Percentiles rank a stretch among this genome's conserved stretches.
Evolutionary conservation across 2,113 vertebrate genomes (phyloP).

Genomic region (Rhynchopsitta pachyrhyncha): DNA sequence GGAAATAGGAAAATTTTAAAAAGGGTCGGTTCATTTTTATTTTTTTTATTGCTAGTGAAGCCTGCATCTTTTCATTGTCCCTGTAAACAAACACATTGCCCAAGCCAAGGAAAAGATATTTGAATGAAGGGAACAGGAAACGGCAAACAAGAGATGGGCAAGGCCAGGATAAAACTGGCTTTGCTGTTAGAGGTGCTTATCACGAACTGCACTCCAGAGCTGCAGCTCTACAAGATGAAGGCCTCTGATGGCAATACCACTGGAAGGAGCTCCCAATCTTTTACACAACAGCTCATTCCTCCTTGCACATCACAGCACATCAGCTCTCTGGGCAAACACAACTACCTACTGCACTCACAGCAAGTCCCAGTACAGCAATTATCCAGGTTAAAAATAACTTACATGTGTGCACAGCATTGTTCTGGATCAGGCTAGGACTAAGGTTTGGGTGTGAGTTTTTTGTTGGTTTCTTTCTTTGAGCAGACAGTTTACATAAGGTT

Average conservation of each 20-base stretch:
- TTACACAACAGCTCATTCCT: not conserved
- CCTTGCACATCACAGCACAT: fast-evolving
- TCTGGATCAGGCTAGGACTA: not conserved
- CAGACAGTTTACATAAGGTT: not conserved
- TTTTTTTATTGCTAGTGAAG: not conserved
- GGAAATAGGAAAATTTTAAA: not conserved
- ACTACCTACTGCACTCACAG: not conserved
- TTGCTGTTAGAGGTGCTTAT: not conserved
- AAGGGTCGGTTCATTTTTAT: not conserved
- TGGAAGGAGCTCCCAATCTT: not conserved
- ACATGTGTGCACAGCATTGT: fast-evolving
- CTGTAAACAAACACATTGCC: not conserved
- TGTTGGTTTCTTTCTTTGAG: not conserved
- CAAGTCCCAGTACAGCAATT: not conserved
- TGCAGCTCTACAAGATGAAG: fast-evolving
- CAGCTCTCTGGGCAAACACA: not conserved
- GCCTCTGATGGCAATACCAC: not conserved
- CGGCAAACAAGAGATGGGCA: not conserved
- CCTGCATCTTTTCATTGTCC: not conserved
- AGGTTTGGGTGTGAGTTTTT: not conserved
- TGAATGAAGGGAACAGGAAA: not conserved
- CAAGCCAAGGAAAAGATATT: not conserved
- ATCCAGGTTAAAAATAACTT: not conserved
- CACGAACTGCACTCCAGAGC: not conserved
- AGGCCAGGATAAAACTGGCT: not conserved